Percentiles rank a stretch among this genome's conserved stretches.
These are phyloP conservation scores for Zaprionus obscuricornis DNA, from an alignment of 2,888 invertebrate genomes.

Conservation along the genomic window DNA sequence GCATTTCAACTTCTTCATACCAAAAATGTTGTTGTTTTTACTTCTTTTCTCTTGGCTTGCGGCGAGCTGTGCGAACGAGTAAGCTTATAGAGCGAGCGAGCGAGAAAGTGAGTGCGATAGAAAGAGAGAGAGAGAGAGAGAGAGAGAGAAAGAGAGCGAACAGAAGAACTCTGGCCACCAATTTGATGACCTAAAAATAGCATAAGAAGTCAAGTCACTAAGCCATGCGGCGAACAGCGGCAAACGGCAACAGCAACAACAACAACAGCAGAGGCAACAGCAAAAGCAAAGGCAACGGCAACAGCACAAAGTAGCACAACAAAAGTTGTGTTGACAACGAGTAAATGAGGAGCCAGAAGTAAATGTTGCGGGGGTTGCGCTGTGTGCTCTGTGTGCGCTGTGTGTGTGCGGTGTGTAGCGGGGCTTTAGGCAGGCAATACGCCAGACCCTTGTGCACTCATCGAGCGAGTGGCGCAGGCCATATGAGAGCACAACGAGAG, in stretches of 20 bases:
- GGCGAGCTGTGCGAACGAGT: too few relatives aligned
- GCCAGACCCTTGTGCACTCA: slow-evolving; percentile 26
- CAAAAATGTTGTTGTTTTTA: slow-evolving; percentile 17
- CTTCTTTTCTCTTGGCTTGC: too few relatives aligned
- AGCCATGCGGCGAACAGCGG: slow-evolving; percentile 57
- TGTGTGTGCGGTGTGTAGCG: background rate
- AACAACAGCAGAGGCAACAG: slow-evolving; percentile 21
- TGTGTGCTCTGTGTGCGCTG: background rate
- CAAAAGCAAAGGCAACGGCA: slow-evolving; percentile 32
- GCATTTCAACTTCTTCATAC: slow-evolving; percentile 18
- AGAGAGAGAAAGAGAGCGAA: background rate
- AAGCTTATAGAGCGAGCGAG: too few relatives aligned
- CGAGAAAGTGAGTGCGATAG: too few relatives aligned
- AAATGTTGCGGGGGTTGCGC: background rate
- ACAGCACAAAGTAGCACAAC: slow-evolving; percentile 68
- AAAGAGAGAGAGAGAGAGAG: too few relatives aligned
- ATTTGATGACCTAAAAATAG: slow-evolving; percentile 78
- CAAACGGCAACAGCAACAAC: slow-evolving; percentile 15
- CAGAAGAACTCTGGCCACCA: slow-evolving; percentile 52
- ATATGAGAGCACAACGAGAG: slow-evolving; percentile 31
- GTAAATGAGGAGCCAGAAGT: slow-evolving; percentile 23
- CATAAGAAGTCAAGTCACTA: slow-evolving; percentile 68
- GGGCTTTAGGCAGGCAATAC: background rate
- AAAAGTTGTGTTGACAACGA: slow-evolving; percentile 78
- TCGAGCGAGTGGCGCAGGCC: slow-evolving; percentile 25